These are phyloP conservation scores for Microctonus brassicae DNA, from an alignment of 2,888 invertebrate species.

Conservation along the genomic window DNA sequence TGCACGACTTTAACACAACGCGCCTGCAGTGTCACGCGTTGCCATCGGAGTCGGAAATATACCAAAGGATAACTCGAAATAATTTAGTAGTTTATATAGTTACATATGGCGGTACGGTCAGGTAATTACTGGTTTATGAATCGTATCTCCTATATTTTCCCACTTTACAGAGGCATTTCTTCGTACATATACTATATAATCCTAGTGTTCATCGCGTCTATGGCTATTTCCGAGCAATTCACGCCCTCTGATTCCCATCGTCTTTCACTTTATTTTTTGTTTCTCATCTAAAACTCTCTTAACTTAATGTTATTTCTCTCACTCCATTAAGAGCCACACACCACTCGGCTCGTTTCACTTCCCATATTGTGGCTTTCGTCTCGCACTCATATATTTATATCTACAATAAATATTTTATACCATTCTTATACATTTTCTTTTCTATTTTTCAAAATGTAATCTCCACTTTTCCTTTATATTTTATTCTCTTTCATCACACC, in stretches of 20 bases:
- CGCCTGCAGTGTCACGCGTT: not conserved
- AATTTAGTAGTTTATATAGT: constrained; percentile 16
- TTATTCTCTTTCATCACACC: too few relatives aligned
- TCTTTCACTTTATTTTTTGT: constrained; percentile 34
- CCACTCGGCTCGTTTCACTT: constrained; percentile 66
- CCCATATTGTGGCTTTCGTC: constrained; percentile 60
- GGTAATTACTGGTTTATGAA: constrained; percentile 68
- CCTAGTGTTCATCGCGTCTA: constrained; percentile 38
- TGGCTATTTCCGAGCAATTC: constrained; percentile 63
- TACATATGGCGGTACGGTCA: constrained; percentile 39
- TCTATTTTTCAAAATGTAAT: too few relatives aligned
- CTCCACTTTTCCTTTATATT: too few relatives aligned
- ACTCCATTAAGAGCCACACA: constrained; percentile 67
- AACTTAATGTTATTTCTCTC: constrained; percentile 65
- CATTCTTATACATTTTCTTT: too few relatives aligned
- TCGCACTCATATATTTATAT: constrained; percentile 14
- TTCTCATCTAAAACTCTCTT: constrained; percentile 49
- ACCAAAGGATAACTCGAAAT: constrained; percentile 3
- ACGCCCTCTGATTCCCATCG: constrained; percentile 52
- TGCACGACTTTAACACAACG: not conserved
- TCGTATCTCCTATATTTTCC: constrained; percentile 57
- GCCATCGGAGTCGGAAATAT: not conserved
- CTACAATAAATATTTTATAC: too few relatives aligned
- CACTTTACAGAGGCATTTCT: constrained; percentile 24
- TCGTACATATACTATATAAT: not conserved